Base-by-base conservation (phyloP, 2,113 vertebrate genomes). In the Climacteris rufus region DNA sequence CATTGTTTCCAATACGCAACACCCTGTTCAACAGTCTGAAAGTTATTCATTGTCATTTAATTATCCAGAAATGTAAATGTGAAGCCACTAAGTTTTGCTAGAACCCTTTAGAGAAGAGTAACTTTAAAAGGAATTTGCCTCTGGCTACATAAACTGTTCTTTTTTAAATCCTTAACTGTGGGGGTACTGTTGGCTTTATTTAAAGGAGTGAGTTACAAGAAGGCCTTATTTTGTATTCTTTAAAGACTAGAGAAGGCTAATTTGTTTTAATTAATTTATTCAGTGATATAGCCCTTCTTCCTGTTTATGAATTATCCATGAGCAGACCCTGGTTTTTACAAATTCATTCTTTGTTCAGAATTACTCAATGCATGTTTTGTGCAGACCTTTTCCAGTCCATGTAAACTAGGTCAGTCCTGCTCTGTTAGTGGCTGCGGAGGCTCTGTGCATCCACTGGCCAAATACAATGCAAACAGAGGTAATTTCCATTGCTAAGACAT, bases 221-320 rank as follows among this genome's bases (percentile, higher is more conserved):
- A 52, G 19, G 37, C 47, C 52, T 95, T 92, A 80, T 89, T 96
- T 91, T 70, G 61, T 82, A 54, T 88, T 95, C 69, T 95, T 93
- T 89, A 60, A 94, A 95, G 85, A 89, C 31, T 63, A 93, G 63
- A 93, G 77, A 86, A 95, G 56, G 88, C 56, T 92, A 95, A 96
- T 95, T 92, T 95, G 77, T 95, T 91, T 79, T 88, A 92, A 95
- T 92, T 83, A 70, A 94, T 95, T 94, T 96, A 93, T 94, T 91
- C 93, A 92, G 81, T 74, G 91, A 94, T 90, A 93, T 61, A 96
- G 75, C 11, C 61, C 76, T 90, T 83, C 93, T 95, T 88, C 90
- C 92, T 92, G 81, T 88, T 97, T 90, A 83, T 95, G 86, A 97
- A 90, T 92, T 95, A 91, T 53, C 80, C 84, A 95, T 95, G 95